A percentile compares a stretch with the other conserved stretches of the same genome.
phyloP scores from a whole-genome alignment of 2,888 invertebrate genomes.

The Ephialtes manifestator region DNA sequence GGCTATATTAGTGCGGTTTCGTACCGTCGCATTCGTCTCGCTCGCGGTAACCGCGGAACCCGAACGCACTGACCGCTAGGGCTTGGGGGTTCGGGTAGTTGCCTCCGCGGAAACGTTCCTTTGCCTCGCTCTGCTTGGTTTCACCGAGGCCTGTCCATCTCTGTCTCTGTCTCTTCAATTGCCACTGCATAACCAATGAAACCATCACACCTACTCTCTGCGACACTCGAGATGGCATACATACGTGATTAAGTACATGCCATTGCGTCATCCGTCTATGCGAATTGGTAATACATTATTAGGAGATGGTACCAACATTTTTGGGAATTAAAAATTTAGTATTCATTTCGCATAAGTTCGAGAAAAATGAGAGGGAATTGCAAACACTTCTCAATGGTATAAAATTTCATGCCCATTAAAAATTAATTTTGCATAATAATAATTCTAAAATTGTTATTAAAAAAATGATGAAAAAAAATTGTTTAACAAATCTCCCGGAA shows the following conservation, averaged over 20 bases:
- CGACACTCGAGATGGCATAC: not conserved
- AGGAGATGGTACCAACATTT: too few relatives aligned
- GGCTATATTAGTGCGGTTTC: slow-evolving; percentile 19
- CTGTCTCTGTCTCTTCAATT: slow-evolving; percentile 3
- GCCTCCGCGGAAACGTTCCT: slow-evolving; percentile 1
- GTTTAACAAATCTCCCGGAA: too few relatives aligned
- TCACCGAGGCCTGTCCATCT: not conserved
- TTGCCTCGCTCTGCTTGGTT: not conserved
- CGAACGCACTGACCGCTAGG: slow-evolving; percentile 6
- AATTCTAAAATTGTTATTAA: too few relatives aligned
- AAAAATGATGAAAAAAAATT: too few relatives aligned
- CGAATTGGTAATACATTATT: too few relatives aligned
- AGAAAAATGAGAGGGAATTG: too few relatives aligned
- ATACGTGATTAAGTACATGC: not conserved
- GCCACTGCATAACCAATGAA: slow-evolving; percentile 1
- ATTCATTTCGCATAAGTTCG: too few relatives aligned
- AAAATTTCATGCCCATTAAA: too few relatives aligned
- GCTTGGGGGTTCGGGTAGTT: not conserved
- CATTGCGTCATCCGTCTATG: not conserved
- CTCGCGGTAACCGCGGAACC: slow-evolving; percentile 15
- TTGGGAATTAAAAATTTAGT: too few relatives aligned
- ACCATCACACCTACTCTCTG: not conserved
- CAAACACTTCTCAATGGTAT: too few relatives aligned
- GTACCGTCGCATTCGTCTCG: slow-evolving; percentile 17
- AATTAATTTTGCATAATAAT: too few relatives aligned